phyloP scores from a whole-genome alignment of 2,113 vertebrate species.

The Notechis scutatus region DNA sequence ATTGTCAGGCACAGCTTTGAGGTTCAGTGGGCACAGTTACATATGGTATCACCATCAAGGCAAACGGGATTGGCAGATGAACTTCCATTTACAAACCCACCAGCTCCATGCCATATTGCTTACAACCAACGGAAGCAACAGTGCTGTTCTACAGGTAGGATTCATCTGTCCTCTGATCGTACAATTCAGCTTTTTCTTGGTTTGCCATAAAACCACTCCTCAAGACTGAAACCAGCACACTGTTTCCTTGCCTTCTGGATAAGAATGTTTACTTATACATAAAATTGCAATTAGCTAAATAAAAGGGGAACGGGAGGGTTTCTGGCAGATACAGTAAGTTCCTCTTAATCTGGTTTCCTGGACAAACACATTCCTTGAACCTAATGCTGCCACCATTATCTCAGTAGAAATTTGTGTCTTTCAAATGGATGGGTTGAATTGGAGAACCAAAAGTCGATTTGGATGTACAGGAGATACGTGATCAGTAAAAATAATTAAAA shows the following conservation, averaged over 20 bases:
- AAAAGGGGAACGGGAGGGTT: not conserved
- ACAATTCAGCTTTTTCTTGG: not conserved
- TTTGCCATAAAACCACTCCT: not conserved
- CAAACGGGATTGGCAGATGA: conserved; percentile 68
- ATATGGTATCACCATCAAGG: conserved; percentile 72
- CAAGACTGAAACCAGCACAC: not conserved
- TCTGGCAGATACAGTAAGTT: not conserved
- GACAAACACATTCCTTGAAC: not conserved
- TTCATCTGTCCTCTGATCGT: not conserved
- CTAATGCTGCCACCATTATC: not conserved
- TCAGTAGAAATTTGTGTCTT: not conserved
- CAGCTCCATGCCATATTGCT: conserved; percentile 73
- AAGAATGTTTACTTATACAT: not conserved
- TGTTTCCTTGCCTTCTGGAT: not conserved
- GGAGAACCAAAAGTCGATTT: not conserved
- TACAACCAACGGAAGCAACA: conserved; percentile 70
- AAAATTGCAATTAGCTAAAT: not conserved
- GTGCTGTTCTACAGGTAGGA: conserved; percentile 78
- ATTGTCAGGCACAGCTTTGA: conserved; percentile 80
- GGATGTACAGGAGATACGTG: not conserved
- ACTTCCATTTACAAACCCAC: conserved; percentile 82
- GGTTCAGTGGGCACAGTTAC: conserved; percentile 81
- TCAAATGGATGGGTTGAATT: not conserved
- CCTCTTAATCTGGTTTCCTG: not conserved
- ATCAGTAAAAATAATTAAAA: not conserved